Evolutionary conservation across 2,113 vertebrate genomes (phyloP), one percentile per base, ranked within the genome.

Genomic region (Gnathonemus echidnorhynchus): DNA sequence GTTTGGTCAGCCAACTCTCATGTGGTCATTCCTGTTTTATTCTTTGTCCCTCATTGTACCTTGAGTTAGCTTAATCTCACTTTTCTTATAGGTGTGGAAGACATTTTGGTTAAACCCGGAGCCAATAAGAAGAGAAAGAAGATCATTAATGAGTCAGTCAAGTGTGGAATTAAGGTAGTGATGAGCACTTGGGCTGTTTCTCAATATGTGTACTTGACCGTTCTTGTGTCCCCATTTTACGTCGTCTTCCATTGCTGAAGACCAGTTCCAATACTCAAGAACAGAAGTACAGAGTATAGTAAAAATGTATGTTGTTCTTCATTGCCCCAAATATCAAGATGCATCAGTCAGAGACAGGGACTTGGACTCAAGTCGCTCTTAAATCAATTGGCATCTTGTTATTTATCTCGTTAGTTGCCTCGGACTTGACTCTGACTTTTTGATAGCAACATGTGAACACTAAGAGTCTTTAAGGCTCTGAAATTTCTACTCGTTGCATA

Each of bases 101-200:
- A 99, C 93, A 99, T 99, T 93, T 94, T 99, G 91, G 98, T 99
- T 8, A 97, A 96, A 94, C 94, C 93, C 0, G 93, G 94, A 31
- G 98, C 98, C 21, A 97, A 99, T 88, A 91, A 35, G 66, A 94
- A 90, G 91, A 96, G 98, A 91, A 93, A 91, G 48, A 95, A 93
- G 90, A 97, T 99, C 52, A 97, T 99, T 53, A 89, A 96, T 80
- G 94, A 95, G 11, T 99, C 98, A 0, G 91, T 95, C 4, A 94
- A 91, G 21, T 95, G 96, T 66, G 98, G 98, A 31, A 94, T 94
- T 52, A 96, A 93, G 94, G 98, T 99, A 92, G 96, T 11, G 62
- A 66, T 27, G 62, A 66, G 27, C 62, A 70, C n/a, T 70, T 10
- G 74, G 13, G 31, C 35, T 39, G 74, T 35, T 80, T 80, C 13